Conservation (phyloP, 1,140 invertebrate genomes). For the Globodera rostochiensis region DNA sequence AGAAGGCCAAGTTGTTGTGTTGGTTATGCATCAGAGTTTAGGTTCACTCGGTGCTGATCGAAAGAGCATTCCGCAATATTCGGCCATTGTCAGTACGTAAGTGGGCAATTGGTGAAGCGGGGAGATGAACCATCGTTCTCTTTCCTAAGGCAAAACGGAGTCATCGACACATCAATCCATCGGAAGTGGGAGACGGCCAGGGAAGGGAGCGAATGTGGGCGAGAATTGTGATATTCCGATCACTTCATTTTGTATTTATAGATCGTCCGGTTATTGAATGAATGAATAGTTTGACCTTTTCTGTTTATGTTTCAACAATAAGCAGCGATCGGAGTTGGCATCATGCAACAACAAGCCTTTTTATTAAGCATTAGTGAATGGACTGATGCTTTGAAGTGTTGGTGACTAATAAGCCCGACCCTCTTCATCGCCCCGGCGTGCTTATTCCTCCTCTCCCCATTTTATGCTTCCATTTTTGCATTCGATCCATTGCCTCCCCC, state of each 20-base stretch:
- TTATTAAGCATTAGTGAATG: neutral
- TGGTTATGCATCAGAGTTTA: neutral
- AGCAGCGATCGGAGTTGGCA: too few species aligned
- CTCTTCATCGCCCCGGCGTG: neutral
- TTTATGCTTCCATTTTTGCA: neutral
- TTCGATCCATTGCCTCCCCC: too few species aligned
- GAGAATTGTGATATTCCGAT: neutral
- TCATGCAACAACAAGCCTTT: too few species aligned
- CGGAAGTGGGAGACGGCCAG: neutral
- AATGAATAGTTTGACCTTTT: too few species aligned
- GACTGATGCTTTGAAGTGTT: neutral
- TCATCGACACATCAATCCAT: neutral
- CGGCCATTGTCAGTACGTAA: conserved; percentile 10
- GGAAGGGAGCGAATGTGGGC: neutral
- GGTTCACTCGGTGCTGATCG: neutral
- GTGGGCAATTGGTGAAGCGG: neutral
- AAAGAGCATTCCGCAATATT: conserved; percentile 3
- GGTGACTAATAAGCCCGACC: neutral
- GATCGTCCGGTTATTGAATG: too few species aligned
- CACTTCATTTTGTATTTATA: too few species aligned
- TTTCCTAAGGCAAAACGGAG: neutral
- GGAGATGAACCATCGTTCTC: too few species aligned
- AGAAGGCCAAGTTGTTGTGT: neutral
- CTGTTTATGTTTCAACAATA: too few species aligned
- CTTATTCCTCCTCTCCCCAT: neutral